These are phyloP conservation scores for Drosophila yakuba DNA, from an alignment of 1,140 invertebrate genomes.

Conservation along the genomic window DNA sequence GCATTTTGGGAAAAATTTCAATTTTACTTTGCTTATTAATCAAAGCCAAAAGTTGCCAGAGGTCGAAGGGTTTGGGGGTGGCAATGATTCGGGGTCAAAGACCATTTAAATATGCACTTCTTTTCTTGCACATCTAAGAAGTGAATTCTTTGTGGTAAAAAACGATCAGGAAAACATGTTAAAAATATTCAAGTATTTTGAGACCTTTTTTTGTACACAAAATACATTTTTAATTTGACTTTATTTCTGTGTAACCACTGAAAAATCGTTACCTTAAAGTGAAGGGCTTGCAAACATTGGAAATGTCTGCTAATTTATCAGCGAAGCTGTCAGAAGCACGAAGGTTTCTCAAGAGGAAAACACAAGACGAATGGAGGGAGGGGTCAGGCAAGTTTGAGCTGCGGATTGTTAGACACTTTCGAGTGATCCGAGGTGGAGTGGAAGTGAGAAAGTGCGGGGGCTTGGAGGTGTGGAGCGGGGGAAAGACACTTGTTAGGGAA, in stretches of 20 bases:
- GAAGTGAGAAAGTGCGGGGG: background rate
- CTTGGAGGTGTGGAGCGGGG: slow-evolving; percentile 1
- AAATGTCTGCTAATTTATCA: slow-evolving; percentile 15
- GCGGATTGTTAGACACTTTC: slow-evolving; percentile 44
- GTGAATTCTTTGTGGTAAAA: too few species aligned
- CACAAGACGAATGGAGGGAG: background rate
- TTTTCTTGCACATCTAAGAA: too few species aligned
- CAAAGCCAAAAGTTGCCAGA: slow-evolving; percentile 41
- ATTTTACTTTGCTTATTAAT: slow-evolving; percentile 84
- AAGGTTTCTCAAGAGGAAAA: slow-evolving; percentile 7
- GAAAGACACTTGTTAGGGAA: slow-evolving; percentile 62
- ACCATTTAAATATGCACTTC: too few species aligned
- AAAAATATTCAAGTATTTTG: too few species aligned
- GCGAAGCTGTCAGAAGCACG: slow-evolving; percentile 16
- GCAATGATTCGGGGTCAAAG: slow-evolving; percentile 7
- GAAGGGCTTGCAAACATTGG: background rate
- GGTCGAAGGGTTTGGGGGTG: slow-evolving; percentile 13
- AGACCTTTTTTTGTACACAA: too few species aligned
- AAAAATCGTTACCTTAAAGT: background rate
- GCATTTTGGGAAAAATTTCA: slow-evolving; percentile 59
- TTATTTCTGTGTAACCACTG: background rate
- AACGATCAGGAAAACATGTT: too few species aligned
- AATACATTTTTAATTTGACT: background rate
- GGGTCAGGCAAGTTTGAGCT: slow-evolving; percentile 23
- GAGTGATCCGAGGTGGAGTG: slow-evolving; percentile 18